phyloP scores from a whole-genome alignment of 2,888 invertebrate species.

The Aporophyla lueneburgensis region DNA sequence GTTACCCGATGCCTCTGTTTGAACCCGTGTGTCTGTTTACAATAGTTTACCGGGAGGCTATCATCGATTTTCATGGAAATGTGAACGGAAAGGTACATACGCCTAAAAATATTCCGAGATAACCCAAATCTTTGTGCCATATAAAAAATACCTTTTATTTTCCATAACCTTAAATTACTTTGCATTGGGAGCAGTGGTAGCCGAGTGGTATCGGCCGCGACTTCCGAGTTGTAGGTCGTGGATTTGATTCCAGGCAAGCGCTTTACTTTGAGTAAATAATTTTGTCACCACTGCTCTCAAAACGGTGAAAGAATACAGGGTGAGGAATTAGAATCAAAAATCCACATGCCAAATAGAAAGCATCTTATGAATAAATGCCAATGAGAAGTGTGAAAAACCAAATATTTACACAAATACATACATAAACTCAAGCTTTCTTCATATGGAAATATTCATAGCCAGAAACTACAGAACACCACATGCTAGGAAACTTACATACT shows the following conservation, averaged over 20 bases:
- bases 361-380: background rate
- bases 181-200: too few relatives aligned
- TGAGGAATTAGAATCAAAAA: too few relatives aligned
- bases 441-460: background rate
- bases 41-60: conserved; percentile 35
- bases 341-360: background rate
- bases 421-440: background rate
- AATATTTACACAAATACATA: background rate
- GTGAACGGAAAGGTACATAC: background rate
- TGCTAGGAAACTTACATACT: background rate
- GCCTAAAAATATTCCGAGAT: background rate
- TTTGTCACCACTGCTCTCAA: too few relatives aligned
- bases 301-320: too few relatives aligned
- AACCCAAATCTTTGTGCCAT: too few relatives aligned
- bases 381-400: background rate
- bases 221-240: too few relatives aligned
- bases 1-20: conserved; percentile 72
- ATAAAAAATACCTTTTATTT: too few relatives aligned
- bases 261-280: too few relatives aligned
- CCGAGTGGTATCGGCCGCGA: too few relatives aligned
- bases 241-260: too few relatives aligned
- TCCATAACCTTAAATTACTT: too few relatives aligned
- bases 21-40: conserved; percentile 34
- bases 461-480: background rate
- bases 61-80: conserved; percentile 2